A percentile compares a stretch with the other conserved stretches of the same genome.
Evolutionary conservation across 2,888 invertebrate species (phyloP).

Genomic region (Allolobophora icterica): DNA sequence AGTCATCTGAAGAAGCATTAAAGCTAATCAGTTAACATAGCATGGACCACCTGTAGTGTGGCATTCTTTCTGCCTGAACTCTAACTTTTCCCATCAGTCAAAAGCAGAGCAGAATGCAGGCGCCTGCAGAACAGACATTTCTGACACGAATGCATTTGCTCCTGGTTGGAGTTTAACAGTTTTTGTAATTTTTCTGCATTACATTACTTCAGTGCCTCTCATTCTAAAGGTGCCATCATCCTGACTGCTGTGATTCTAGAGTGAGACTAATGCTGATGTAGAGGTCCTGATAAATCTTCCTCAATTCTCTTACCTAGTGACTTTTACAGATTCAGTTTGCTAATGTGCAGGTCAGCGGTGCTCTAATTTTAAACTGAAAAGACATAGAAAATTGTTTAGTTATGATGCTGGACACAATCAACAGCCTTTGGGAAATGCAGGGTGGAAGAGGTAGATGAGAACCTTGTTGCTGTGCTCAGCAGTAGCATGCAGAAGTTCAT

Average conservation of each 20-base stretch:
- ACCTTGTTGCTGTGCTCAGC: background rate
- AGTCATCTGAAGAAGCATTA: background rate
- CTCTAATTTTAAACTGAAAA: too few relatives aligned
- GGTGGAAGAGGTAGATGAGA: too few relatives aligned
- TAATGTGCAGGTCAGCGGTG: background rate
- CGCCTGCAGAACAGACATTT: background rate
- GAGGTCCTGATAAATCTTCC: background rate
- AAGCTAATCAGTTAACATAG: background rate
- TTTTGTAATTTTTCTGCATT: background rate
- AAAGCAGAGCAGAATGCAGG: background rate
- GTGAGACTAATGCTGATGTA: background rate
- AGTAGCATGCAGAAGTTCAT: background rate
- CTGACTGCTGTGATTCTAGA: background rate
- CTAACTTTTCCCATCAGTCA: background rate
- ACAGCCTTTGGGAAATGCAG: too few relatives aligned
- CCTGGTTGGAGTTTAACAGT: background rate
- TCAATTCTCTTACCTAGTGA: background rate
- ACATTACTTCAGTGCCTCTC: background rate
- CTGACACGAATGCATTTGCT: background rate
- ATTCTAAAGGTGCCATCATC: background rate
- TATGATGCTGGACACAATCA: too few relatives aligned
- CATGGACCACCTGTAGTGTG: background rate
- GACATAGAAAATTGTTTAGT: too few relatives aligned
- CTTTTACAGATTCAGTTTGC: background rate
- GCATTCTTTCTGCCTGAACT: background rate